Conservation (phyloP, 2,888 invertebrate species). For the Cremastinae sp. region DNA sequence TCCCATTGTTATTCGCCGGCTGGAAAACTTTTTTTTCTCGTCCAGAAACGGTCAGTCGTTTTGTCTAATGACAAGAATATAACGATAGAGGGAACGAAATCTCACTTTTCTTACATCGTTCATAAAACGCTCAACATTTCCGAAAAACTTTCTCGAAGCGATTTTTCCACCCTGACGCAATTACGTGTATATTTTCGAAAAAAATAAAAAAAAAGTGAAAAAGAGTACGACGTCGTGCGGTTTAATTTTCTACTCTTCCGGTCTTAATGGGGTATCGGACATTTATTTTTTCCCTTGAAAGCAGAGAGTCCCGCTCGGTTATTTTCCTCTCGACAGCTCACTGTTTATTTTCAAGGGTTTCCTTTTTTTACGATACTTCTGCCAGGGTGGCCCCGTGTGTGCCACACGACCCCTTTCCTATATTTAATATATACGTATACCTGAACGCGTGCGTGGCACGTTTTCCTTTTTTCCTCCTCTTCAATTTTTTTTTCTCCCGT, state of each 20-base stretch:
- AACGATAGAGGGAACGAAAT: too few species aligned
- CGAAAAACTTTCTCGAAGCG: too few species aligned
- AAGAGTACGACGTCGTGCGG: neutral
- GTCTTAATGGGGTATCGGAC: neutral
- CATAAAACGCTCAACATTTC: too few species aligned
- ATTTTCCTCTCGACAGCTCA: conserved; percentile 36
- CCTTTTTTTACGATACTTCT: conserved; percentile 50
- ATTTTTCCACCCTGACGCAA: too few species aligned
- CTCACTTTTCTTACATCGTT: too few species aligned
- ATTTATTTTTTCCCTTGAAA: neutral
- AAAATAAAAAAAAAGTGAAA: too few species aligned
- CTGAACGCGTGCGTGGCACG: conserved; percentile 76
- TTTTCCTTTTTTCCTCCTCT: conserved; percentile 57
- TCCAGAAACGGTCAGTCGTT: too few species aligned
- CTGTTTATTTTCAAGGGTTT: conserved; percentile 53
- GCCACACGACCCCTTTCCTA: conserved; percentile 69
- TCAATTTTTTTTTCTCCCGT: conserved; percentile 31
- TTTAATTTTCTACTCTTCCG: conserved; percentile 14
- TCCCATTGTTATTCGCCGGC: too few species aligned
- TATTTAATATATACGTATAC: conserved; percentile 61
- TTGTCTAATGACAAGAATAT: too few species aligned
- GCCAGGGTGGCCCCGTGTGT: conserved; percentile 61
- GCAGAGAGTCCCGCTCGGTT: conserved; percentile 12
- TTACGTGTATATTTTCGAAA: too few species aligned
- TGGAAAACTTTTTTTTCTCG: too few species aligned